phyloP scores from a whole-genome alignment of 2,113 vertebrate species.

The Hippocampus barbouri region DNA sequence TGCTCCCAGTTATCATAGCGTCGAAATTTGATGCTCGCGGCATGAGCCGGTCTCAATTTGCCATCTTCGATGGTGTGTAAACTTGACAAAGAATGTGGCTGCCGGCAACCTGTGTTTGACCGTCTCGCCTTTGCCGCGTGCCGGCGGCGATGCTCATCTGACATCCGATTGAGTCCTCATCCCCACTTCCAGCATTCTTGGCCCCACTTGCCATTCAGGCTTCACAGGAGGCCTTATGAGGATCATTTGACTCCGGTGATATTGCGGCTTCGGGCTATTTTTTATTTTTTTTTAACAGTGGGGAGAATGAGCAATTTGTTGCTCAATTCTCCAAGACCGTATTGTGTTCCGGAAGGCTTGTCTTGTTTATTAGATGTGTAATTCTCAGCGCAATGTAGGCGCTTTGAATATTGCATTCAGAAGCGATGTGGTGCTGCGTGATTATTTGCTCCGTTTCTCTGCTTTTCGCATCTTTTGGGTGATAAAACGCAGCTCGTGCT shows the following conservation, averaged over 20 bases:
- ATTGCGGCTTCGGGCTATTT: constrained; percentile 46
- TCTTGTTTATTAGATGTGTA: constrained; percentile 27
- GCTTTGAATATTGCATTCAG: neutral
- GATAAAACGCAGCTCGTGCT: neutral
- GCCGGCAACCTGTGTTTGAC: constrained; percentile 5
- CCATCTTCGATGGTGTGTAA: constrained; percentile 16
- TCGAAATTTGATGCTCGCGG: neutral
- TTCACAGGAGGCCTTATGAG: constrained; percentile 53
- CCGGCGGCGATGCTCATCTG: constrained; percentile 21
- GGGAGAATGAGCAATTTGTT: constrained; percentile 35
- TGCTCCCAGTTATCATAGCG: neutral
- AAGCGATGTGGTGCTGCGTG: neutral
- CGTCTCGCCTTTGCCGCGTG: constrained; percentile 10
- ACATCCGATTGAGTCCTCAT: constrained; percentile 10
- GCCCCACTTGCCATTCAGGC: constrained; percentile 32
- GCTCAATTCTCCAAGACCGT: constrained; percentile 30
- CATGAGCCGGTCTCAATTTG: neutral
- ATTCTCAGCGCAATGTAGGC: constrained; percentile 28
- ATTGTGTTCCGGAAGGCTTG: constrained; percentile 25
- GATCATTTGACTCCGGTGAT: constrained; percentile 64
- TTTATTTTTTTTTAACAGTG: neutral
- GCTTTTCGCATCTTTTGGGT: neutral
- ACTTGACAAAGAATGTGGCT: constrained; percentile 35
- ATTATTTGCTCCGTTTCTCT: neutral
- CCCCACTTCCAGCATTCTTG: neutral